Conservation (phyloP, 2,888 invertebrate species). For the Drosophila antonietae region DNA sequence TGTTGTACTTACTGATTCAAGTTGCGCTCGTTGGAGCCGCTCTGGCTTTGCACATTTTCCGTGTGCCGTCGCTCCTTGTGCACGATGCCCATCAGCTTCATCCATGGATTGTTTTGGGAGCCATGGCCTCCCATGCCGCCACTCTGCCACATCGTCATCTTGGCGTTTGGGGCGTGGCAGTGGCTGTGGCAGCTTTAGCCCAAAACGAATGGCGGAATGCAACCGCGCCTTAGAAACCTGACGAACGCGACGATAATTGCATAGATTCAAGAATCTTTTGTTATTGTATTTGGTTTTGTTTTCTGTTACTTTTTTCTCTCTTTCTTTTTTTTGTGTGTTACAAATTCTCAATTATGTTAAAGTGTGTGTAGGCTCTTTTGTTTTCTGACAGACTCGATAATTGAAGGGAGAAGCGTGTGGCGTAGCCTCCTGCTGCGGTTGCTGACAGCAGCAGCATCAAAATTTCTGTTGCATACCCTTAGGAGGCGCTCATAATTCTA, state of each 20-base stretch:
- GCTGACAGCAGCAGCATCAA: conserved; percentile 28
- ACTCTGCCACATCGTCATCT: conserved; percentile 91
- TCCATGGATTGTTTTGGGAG: conserved; percentile 92
- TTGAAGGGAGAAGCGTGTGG: not conserved
- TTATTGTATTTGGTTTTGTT: not conserved
- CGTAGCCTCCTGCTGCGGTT: not conserved
- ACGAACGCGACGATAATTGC: conserved; percentile 34
- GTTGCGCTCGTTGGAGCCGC: conserved; percentile 87
- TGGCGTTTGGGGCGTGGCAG: conserved; percentile 71
- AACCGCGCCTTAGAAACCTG: conserved; percentile 45
- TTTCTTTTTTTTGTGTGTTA: not conserved
- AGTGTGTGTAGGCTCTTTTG: not conserved
- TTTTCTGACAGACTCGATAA: conserved; percentile 1
- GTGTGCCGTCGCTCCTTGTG: conserved; percentile 90
- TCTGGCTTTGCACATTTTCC: conserved; percentile 86
- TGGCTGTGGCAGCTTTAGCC: conserved; percentile 30
- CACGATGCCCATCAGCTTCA: conserved; percentile 92
- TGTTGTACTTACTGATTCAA: conserved; percentile 88
- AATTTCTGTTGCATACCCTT: conserved; percentile 45
- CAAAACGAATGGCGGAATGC: conserved; percentile 33
- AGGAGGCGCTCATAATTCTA: conserved; percentile 12
- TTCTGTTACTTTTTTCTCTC: not conserved
- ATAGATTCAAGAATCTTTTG: conserved; percentile 14
- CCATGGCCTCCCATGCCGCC: conserved; percentile 91
- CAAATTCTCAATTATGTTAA: conserved; percentile 4